Percentiles rank a stretch among this genome's conserved stretches.
These are phyloP conservation scores for Pachyrhynchus sulphureomaculatus DNA, from an alignment of 1,140 invertebrate genomes.

Conservation along the genomic window DNA sequence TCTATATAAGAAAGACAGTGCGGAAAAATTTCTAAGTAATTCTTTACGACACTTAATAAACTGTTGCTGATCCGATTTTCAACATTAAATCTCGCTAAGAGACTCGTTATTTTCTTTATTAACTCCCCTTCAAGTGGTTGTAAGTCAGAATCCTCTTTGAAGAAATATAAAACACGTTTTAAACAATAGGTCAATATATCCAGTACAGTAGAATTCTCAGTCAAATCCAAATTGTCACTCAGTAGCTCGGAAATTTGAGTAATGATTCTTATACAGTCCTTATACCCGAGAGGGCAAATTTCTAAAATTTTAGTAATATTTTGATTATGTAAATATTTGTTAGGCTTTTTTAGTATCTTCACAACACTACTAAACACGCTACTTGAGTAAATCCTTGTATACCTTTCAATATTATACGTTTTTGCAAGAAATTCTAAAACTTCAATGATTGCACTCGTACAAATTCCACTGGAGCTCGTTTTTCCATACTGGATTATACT, in stretches of 20 bases:
- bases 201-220: constrained; percentile 5
- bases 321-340: constrained; percentile 37
- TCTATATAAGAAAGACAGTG: constrained; percentile 55
- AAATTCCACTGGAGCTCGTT: constrained; percentile 8
- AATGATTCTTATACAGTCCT: constrained; percentile 19
- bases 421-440: background rate
- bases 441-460: constrained; percentile 6
- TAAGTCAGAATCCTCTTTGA: constrained; percentile 13
- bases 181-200: constrained; percentile 28
- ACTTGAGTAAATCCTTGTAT: background rate
- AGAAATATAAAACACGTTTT: constrained; percentile 16
- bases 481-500: constrained; percentile 53
- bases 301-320: constrained; percentile 27
- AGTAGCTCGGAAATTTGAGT: constrained; percentile 6
- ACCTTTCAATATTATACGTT: constrained; percentile 21
- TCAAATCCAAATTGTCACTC: background rate
- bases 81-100: constrained; percentile 2
- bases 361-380: constrained; percentile 43
- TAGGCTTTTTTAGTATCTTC: constrained; percentile 52
- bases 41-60: constrained; percentile 25
- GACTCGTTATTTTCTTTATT: constrained; percentile 18
- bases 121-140: constrained; percentile 21
- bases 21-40: constrained; percentile 61
- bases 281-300: constrained; percentile 26
- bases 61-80: constrained; percentile 16